Evolutionary conservation across 2,888 invertebrate genomes (phyloP).

Genomic region (Amiota mariae): DNA sequence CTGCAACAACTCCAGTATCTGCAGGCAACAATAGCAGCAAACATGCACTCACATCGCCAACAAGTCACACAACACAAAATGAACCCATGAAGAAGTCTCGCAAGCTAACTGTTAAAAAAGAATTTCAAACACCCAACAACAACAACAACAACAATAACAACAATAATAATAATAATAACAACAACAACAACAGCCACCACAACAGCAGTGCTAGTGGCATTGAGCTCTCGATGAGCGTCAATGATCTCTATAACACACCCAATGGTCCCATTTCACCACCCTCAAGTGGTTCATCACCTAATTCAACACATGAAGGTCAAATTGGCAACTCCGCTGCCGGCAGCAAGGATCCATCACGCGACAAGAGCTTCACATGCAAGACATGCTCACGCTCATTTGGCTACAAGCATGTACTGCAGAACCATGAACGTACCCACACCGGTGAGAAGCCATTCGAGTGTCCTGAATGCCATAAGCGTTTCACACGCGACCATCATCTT

Average conservation of each 20-base stretch:
- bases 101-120: conserved; percentile 70
- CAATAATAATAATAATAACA: too few species aligned
- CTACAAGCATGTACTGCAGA: conserved; percentile 94
- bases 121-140: conserved; percentile 62
- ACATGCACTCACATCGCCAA: conserved; percentile 59
- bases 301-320: conserved; percentile 67
- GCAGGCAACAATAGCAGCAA: conserved; percentile 43
- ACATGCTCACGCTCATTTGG: conserved; percentile 92
- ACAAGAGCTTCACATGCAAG: conserved; percentile 91
- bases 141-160: conserved; percentile 34
- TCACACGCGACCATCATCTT: conserved; percentile 93
- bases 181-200: too few species aligned
- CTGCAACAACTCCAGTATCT: conserved; percentile 44
- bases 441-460: conserved; percentile 96
- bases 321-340: conserved; percentile 15
- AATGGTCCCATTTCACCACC: conserved; percentile 75
- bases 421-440: conserved; percentile 95
- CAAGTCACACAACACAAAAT: conserved; percentile 35
- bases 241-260: conserved; percentile 65
- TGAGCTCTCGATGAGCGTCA: conserved; percentile 67
- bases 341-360: conserved; percentile 77
- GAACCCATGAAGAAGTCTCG: conserved; percentile 69
- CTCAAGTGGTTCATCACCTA: conserved; percentile 77
- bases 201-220: conserved; percentile 38
- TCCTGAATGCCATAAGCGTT: conserved; percentile 91